These are phyloP conservation scores for Buceros bicornis DNA, from an alignment of 2,797 vertebrate species.

Conservation along the genomic window DNA sequence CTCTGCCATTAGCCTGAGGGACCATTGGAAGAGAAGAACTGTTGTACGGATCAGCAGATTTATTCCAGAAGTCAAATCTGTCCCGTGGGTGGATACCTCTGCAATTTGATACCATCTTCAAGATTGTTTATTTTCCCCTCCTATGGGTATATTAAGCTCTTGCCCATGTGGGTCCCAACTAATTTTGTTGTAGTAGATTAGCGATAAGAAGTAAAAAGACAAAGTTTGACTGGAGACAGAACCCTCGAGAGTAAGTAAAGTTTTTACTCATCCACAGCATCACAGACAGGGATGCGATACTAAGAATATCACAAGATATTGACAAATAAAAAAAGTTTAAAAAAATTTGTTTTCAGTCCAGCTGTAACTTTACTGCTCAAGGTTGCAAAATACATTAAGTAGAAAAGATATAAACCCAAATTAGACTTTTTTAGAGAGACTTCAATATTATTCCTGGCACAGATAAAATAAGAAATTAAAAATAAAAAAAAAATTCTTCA, in stretches of 20 bases:
- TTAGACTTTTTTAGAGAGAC: not conserved
- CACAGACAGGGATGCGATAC: not conserved
- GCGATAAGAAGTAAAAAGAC: not conserved
- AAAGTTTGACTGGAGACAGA: not conserved
- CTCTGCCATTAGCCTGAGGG: not conserved
- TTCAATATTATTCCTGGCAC: not conserved
- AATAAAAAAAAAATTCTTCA: not conserved
- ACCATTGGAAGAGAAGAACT: not conserved
- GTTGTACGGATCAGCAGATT: not conserved
- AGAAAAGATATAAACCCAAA: not conserved
- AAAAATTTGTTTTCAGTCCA: not conserved
- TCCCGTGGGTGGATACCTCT: not conserved
- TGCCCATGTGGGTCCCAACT: not conserved
- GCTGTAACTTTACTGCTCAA: not conserved
- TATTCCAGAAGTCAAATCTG: not conserved
- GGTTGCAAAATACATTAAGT: not conserved
- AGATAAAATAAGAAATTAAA: not conserved
- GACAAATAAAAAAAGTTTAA: not conserved
- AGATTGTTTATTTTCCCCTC: not conserved
- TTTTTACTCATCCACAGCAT: not conserved
- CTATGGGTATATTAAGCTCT: not conserved
- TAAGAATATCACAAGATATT: not conserved
- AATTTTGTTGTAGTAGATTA: not conserved
- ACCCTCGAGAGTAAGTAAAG: not conserved
- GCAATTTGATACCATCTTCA: not conserved